phyloP scores from a whole-genome alignment of 1,140 invertebrate species.

The Drosophila sulfurigaster region DNA sequence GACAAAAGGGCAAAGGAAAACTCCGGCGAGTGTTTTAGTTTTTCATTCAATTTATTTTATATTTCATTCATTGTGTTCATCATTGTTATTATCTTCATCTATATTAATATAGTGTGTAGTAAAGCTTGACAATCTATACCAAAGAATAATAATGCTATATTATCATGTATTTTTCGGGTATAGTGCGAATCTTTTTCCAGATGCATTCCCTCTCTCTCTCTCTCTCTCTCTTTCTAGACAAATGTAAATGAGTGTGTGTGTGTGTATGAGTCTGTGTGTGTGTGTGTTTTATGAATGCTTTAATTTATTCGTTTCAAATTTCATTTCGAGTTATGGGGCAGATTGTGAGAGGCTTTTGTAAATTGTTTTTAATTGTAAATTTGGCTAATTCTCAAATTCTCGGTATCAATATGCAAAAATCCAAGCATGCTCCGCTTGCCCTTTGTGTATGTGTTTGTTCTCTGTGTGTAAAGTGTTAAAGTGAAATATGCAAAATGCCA shows the following conservation, averaged over 20 bases:
- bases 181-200: conserved; percentile 48
- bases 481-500: not conserved
- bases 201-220: conserved; percentile 15
- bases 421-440: too few species aligned
- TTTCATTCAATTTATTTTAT: conserved; percentile 77
- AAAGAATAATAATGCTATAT: conserved; percentile 75
- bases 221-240: too few species aligned
- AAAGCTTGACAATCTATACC: conserved; percentile 81
- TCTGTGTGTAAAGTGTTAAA: conserved; percentile 15
- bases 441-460: too few species aligned
- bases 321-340: conserved; percentile 1
- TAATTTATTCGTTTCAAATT: conserved; percentile 7
- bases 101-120: conserved; percentile 81
- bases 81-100: conserved; percentile 66
- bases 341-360: conserved; percentile 22
- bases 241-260: conserved; percentile 12
- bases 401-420: conserved; percentile 58
- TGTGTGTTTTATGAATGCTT: conserved; percentile 14
- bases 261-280: conserved; percentile 15
- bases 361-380: conserved; percentile 35
- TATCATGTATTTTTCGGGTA: conserved; percentile 61
- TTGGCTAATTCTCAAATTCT: conserved; percentile 53
- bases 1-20: not conserved
- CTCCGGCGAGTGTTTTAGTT: conserved; percentile 19
- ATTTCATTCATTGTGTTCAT: conserved; percentile 68